Evolutionary conservation across 2,888 invertebrate species (phyloP), one percentile per base, ranked within the genome.

Genomic region (Andrena hattorfiana): DNA sequence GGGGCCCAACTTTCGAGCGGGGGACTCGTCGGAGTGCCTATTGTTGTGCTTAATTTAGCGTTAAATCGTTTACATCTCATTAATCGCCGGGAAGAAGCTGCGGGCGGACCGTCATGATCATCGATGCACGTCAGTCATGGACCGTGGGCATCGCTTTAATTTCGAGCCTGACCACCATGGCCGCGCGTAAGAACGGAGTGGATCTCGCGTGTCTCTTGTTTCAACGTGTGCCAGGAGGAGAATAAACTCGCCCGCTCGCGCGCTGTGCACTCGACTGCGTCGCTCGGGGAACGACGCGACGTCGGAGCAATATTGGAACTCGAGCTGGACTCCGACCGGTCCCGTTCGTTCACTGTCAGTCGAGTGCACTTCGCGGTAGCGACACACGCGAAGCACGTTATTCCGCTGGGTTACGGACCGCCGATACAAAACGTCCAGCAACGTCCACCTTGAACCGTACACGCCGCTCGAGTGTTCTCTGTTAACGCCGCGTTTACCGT

Each of bases 11-110:
- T 73, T 69, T 72, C 78, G 83, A 81, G 84, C 82, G 77, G 79
- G 71, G 76, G 77, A 79, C 86, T 84, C 87, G 81, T 81, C 73
- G 63, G 63, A 77, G 49, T 67, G 60, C 84, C 92, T 90, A 93
- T 93, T 93, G 93, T 93, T 92, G 93, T 92, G 93, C 91, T 92
- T 93, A 94, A 93, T 94, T 94, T 92, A 93, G 91, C 93, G 93
- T 94, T 93, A 94, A 94, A 93, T 93, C 93, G 93, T 93, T 94
- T 93, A 93, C 93, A 93, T 94, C 93, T 93, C 93, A 93, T 94
- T 94, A 93, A 93, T 93, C 92, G 92, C 90, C 83, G 71, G 73
- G 79, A 74, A 76, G 80, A 75, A 89, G 85, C 88, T 88, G 88
- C 85, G 87, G 87, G 87, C 72, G 85, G 81, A 84, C 89, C 86